Evolutionary conservation across 2,797 vertebrate species (phyloP).

Genomic region (Enoplosus armatus): DNA sequence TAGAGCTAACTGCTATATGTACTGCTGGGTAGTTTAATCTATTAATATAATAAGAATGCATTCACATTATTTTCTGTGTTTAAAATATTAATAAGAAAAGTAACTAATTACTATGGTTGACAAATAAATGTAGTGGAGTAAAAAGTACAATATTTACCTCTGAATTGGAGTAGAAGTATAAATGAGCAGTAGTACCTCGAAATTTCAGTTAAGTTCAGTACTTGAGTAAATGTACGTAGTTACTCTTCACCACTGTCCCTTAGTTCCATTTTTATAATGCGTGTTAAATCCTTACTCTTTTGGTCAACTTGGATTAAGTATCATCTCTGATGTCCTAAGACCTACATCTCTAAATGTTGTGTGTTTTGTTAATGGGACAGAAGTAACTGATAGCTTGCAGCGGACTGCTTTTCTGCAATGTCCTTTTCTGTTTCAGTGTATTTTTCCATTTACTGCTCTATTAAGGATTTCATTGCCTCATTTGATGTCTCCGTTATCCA

Average conservation of each 20-base stretch:
- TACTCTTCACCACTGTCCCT: background rate
- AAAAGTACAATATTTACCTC: background rate
- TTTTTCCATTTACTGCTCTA: constrained; percentile 22
- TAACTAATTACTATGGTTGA: background rate
- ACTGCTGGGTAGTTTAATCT: background rate
- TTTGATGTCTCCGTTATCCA: constrained; percentile 35
- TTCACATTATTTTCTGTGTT: background rate
- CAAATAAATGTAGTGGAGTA: background rate
- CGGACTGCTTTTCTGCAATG: background rate
- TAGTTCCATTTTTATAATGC: background rate
- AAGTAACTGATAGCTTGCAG: background rate
- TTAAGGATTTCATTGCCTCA: constrained; percentile 34
- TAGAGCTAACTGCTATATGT: background rate
- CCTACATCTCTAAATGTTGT: background rate
- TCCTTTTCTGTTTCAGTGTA: background rate
- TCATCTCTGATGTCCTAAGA: background rate
- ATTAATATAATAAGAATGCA: background rate
- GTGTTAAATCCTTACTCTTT: background rate
- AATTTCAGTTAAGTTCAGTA: background rate
- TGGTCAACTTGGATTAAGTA: background rate
- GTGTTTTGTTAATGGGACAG: background rate
- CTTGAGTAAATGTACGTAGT: background rate
- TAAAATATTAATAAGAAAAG: background rate
- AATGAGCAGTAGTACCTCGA: background rate
- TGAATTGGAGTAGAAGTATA: background rate